Percentiles rank a stretch among this genome's conserved stretches.
Evolutionary conservation across 2,888 invertebrate genomes (phyloP).

Genomic region (Calliphora vomitoria): DNA sequence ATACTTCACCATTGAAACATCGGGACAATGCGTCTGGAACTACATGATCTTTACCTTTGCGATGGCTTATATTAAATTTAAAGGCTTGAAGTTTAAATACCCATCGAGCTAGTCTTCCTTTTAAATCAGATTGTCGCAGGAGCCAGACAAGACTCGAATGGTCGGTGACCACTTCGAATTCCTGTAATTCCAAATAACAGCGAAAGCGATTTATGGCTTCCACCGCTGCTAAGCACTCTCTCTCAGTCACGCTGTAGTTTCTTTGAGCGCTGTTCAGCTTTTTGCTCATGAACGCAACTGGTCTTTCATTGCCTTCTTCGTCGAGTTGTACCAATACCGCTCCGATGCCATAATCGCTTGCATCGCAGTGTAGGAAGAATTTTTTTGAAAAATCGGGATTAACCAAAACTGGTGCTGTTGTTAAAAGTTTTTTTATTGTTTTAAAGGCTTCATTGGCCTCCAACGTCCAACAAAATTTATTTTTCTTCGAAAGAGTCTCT

Average conservation of each 20-base stretch:
- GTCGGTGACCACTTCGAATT: constrained; percentile 29
- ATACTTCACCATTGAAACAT: background rate
- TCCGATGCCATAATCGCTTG: background rate
- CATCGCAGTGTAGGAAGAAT: constrained; percentile 4
- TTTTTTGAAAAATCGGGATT: constrained; percentile 31
- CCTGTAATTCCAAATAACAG: background rate
- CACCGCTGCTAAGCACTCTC: no score
- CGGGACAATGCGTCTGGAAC: constrained; percentile 5
- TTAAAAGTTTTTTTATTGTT: background rate
- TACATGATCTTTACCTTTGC: constrained; percentile 47
- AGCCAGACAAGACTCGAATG: constrained; percentile 34
- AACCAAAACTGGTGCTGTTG: background rate
- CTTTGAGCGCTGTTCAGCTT: no score
- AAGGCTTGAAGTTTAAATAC: background rate
- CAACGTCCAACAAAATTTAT: background rate
- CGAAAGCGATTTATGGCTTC: constrained; percentile 34
- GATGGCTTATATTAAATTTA: constrained; percentile 41
- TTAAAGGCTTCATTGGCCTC: constrained; percentile 7
- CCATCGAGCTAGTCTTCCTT: background rate
- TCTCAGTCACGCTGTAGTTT: no score
- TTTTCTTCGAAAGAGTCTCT: background rate
- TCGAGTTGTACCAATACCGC: background rate
- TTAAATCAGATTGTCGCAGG: background rate
- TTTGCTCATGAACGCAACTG: no score
- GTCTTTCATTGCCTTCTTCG: background rate